Evolutionary conservation across 2,797 vertebrate species (phyloP).

Genomic region (Champsocephalus esox): DNA sequence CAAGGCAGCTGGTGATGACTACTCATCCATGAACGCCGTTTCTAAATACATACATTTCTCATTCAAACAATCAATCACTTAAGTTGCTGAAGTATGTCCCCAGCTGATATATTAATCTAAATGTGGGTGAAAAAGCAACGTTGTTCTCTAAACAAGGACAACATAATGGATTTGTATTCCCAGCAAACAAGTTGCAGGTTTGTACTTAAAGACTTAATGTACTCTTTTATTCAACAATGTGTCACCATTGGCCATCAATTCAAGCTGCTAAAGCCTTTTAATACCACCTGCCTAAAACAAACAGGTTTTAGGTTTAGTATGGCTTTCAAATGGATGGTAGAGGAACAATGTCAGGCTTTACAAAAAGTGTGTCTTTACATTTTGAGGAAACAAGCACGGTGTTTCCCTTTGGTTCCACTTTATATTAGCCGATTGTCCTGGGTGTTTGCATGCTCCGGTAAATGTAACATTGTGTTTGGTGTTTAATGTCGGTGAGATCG

Average conservation of each 20-base stretch:
- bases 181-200: neutral
- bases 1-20: neutral
- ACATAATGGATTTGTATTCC: neutral
- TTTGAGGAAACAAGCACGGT: conserved; percentile 19
- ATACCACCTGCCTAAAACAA: neutral
- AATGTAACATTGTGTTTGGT: neutral
- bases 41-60: neutral
- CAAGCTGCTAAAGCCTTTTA: neutral
- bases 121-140: conserved; percentile 1
- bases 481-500: neutral
- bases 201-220: neutral
- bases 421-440: neutral
- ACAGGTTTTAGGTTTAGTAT: neutral
- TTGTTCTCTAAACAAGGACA: neutral
- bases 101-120: neutral
- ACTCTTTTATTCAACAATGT: neutral
- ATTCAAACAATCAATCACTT: neutral
- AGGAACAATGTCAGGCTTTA: neutral
- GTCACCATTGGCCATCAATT: neutral
- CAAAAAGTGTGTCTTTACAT: neutral
- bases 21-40: conserved; percentile 1
- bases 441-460: neutral
- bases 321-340: conserved; percentile 1
- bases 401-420: conserved; percentile 14
- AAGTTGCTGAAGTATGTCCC: neutral